Percentiles rank a stretch among this genome's conserved stretches.
Conservation (phyloP, 2,113 vertebrate genomes). For the Bathybates hornii region DNA sequence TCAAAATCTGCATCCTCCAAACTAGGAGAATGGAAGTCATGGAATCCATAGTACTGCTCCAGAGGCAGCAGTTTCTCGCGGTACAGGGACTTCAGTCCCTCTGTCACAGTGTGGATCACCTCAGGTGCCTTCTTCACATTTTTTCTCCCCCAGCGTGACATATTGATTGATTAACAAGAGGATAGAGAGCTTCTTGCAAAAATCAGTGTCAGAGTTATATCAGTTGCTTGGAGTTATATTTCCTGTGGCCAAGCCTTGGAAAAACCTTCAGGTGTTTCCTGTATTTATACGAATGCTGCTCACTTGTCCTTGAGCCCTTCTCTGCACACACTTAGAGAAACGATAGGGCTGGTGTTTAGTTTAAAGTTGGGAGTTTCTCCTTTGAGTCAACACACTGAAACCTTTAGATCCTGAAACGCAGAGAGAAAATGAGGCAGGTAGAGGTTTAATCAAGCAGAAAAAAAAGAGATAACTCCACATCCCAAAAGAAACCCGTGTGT, state of each 20-base stretch:
- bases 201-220: neutral
- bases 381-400: neutral
- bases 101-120: conserved; percentile 84
- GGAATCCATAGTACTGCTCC: conserved; percentile 84
- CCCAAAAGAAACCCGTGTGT: neutral
- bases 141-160: conserved; percentile 89
- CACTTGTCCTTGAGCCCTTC: conserved; percentile 32
- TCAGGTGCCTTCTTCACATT: conserved; percentile 78
- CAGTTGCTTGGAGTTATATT: conserved; percentile 12
- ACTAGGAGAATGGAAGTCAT: conserved; percentile 84
- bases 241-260: conserved; percentile 33
- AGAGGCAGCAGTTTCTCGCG: conserved; percentile 81
- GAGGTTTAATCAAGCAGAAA: neutral
- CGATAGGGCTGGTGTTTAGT: neutral
- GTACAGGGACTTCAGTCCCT: conserved; percentile 84
- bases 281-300: conserved; percentile 46
- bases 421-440: neutral
- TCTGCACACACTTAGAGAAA: neutral
- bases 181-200: conserved; percentile 7
- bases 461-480: neutral
- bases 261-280: conserved; percentile 60
- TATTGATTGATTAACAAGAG: conserved; percentile 37
- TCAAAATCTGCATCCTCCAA: conserved; percentile 91
- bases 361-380: conserved; percentile 4
- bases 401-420: conserved; percentile 10